Evolutionary conservation across 1,140 invertebrate genomes (phyloP), one percentile per base, ranked within the genome.

Genomic region (Leptoteleia sp.): DNA sequence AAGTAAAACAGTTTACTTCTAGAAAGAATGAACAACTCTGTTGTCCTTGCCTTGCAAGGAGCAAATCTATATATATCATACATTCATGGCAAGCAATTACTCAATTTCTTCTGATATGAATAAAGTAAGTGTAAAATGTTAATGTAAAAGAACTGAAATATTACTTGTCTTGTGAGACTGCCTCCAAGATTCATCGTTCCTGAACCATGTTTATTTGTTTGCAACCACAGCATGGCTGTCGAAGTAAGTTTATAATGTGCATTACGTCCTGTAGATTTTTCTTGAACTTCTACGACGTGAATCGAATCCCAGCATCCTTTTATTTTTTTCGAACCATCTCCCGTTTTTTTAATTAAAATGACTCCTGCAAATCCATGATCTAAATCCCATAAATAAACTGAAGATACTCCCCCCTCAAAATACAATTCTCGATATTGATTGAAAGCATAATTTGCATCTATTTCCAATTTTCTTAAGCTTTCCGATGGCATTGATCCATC

Each of bases 241-340:
- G 97, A 99, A 17, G 98, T 99, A 70, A 99, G 92, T 91, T 99
- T 99, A 85, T 99, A 99, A 87, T 99, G 98, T 4, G 98, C 98
- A 83, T 93, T 96, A 38, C 97, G 92, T 0, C 97, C 97, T 67
- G 94, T 95, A 15, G 96, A 94, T 89, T 99, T 99, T 87, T 98
- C 97, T 82, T 98, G 95, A 0, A 99, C 97, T 91, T 99, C 98
- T 9, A 99, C 96, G 0, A 99, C 98, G 88, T 99, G 98, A 87
- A 99, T 99, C 1, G 98, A 99, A 89, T 99, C 98, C 99, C 99
- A 99, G 88, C 98, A 99, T 1, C 99, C 95, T 90, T 96, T 98
- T 76, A 99, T 99, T 90, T 98, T 99, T 87, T 97, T 97, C 85
- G 93, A 95, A 9, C 97, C 98, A 92, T 99, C 98, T 0, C 97